Conservation (phyloP, 2,888 invertebrate species). For the Conchocele bisecta region DNA sequence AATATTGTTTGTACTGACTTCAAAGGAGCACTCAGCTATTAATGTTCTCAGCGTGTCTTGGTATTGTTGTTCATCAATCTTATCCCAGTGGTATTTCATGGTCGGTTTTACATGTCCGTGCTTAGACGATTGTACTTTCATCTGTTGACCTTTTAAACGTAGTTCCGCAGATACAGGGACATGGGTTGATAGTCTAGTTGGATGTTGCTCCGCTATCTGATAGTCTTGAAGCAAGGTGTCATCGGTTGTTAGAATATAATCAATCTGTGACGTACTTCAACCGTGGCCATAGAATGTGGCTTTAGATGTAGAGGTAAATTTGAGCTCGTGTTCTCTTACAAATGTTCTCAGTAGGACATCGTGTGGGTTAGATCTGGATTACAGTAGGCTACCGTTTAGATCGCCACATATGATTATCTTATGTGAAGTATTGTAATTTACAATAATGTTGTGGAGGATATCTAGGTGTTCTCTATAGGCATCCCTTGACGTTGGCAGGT, state of each 20-base stretch:
- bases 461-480: not conserved
- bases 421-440: not conserved
- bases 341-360: not conserved
- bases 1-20: not conserved
- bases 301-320: not conserved
- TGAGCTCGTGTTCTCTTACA: not conserved
- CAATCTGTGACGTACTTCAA: not conserved
- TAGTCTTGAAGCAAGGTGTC: not conserved
- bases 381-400: not conserved
- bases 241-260: not conserved
- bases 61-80: not conserved
- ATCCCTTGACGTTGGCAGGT: not conserved
- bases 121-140: not conserved
- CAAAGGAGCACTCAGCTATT: not conserved
- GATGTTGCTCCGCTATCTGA: not conserved
- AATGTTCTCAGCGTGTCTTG: not conserved
- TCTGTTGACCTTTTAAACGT: not conserved
- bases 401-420: conserved; percentile 1
- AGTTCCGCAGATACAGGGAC: not conserved
- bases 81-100: not conserved
- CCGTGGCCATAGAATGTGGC: not conserved
- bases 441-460: not conserved
- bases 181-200: not conserved
- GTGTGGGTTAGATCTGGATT: not conserved
- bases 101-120: not conserved